These are phyloP conservation scores for Xestia sexstrigata DNA, from an alignment of 2,888 invertebrate genomes.

Conservation along the genomic window DNA sequence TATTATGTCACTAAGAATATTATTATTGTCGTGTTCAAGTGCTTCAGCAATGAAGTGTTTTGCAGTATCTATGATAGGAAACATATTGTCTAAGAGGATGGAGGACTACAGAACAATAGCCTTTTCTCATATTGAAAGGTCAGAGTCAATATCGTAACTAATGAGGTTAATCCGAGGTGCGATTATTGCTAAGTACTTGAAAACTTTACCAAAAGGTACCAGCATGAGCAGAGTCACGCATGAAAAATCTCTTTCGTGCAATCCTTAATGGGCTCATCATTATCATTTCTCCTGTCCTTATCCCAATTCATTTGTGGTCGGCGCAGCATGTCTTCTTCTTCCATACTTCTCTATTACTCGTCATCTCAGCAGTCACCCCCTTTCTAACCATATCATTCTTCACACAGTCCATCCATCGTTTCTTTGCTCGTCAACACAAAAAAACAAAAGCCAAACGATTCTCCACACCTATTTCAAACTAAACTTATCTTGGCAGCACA, in stretches of 20 bases:
- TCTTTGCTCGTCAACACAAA: background rate
- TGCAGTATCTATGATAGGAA: background rate
- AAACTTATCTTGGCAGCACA: slow-evolving; percentile 33
- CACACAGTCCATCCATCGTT: no score
- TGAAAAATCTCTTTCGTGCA: background rate
- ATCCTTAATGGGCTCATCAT: background rate
- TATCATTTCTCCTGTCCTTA: no score
- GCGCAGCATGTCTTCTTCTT: no score
- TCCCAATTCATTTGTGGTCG: no score
- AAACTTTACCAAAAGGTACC: no score
- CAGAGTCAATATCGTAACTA: slow-evolving; percentile 14
- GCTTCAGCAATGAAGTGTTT: background rate
- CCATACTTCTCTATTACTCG: no score
- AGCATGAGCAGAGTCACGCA: background rate
- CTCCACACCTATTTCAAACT: slow-evolving; percentile 1
- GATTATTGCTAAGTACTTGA: slow-evolving; percentile 94
- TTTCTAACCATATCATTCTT: no score
- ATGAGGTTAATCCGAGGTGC: slow-evolving; percentile 16
- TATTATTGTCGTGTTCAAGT: background rate
- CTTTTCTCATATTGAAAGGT: background rate
- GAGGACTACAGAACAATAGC: background rate
- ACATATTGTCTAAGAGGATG: background rate
- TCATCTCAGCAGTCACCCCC: no score
- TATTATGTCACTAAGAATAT: background rate
- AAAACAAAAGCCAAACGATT: slow-evolving; percentile 3